Evolutionary conservation across 1,140 invertebrate species (phyloP).

Genomic region (Drosophila neocordata): DNA sequence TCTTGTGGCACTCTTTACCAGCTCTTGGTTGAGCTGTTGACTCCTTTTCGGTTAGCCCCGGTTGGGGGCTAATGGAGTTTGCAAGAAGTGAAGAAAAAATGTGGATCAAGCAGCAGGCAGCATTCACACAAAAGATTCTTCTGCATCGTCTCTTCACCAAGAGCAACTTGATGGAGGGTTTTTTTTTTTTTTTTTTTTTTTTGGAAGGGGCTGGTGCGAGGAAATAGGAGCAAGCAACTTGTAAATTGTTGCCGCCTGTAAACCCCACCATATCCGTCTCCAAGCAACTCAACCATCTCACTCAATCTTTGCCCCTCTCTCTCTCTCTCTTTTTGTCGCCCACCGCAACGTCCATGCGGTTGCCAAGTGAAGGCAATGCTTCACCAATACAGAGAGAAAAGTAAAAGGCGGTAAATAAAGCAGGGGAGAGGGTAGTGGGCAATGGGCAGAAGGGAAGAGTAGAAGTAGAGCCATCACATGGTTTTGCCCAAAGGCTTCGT

Average conservation of each 20-base stretch:
- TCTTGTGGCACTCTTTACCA: background rate
- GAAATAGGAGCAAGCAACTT: conserved; percentile 11
- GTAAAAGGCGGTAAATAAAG: no score
- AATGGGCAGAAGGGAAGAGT: background rate
- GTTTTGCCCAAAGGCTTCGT: conserved; percentile 34
- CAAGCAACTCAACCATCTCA: conserved; percentile 6
- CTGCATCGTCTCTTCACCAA: conserved; percentile 15
- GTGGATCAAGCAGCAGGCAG: conserved; percentile 62
- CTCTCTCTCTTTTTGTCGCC: background rate
- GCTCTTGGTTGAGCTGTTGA: conserved; percentile 15
- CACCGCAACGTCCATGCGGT: conserved; percentile 8
- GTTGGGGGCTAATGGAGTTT: conserved; percentile 70
- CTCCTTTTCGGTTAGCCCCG: conserved; percentile 12
- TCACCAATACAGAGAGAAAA: background rate
- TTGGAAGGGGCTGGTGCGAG: background rate
- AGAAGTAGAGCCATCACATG: background rate
- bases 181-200: no score
- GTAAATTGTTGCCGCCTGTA: conserved; percentile 9
- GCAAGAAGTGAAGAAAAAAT: conserved; percentile 54
- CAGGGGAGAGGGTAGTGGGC: background rate
- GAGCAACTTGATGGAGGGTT: no score
- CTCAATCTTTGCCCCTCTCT: background rate
- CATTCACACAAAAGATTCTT: conserved; percentile 56
- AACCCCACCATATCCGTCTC: conserved; percentile 5
- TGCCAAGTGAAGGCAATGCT: conserved; percentile 6